A percentile compares a stretch with the other conserved stretches of the same genome.
Conservation (phyloP, 2,888 invertebrate genomes). For the Exephanes ischioxanthus region DNA sequence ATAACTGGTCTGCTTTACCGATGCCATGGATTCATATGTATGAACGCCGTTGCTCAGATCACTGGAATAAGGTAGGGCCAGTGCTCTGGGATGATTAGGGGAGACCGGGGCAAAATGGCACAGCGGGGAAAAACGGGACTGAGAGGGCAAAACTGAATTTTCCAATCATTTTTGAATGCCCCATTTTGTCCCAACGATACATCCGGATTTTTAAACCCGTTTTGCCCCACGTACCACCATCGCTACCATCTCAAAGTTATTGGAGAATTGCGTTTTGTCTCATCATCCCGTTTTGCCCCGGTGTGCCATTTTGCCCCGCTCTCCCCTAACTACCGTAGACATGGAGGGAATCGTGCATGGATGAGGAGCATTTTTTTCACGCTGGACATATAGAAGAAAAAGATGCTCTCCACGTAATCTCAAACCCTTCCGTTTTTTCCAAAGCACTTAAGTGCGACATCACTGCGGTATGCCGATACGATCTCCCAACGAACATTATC, state of each 20-base stretch:
- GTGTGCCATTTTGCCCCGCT: too few species aligned
- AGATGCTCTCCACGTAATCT: neutral
- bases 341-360: neutral
- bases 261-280: too few species aligned
- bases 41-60: neutral
- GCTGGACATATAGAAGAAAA: neutral
- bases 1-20: slow-evolving; percentile 30
- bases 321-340: too few species aligned
- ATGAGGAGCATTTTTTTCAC: neutral
- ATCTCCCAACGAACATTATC: neutral
- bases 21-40: slow-evolving; percentile 1
- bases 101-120: too few species aligned
- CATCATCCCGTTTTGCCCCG: too few species aligned
- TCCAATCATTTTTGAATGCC: too few species aligned
- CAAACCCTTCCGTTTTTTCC: neutral
- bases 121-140: too few species aligned
- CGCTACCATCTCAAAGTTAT: too few species aligned
- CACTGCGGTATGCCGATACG: neutral
- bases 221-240: too few species aligned
- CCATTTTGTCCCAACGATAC: too few species aligned
- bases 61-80: neutral
- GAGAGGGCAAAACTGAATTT: too few species aligned
- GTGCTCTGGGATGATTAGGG: neutral
- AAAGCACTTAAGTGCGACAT: neutral
- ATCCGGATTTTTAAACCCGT: too few species aligned